These are phyloP conservation scores for Thamnophis elegans DNA, from an alignment of 2,797 vertebrate species.

Conservation along the genomic window DNA sequence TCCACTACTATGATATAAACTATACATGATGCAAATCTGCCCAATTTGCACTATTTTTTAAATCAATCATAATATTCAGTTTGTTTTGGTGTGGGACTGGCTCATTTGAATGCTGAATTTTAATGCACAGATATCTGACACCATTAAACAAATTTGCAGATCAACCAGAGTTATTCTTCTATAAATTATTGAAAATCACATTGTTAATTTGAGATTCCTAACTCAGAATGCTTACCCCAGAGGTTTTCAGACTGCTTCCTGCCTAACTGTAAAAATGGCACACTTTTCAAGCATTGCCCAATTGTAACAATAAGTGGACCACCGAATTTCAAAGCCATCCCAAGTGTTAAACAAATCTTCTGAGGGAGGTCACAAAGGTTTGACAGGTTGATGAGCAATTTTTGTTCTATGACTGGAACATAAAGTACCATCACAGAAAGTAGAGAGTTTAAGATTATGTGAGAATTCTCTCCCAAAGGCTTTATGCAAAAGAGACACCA, in stretches of 20 bases:
- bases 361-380: neutral
- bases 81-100: neutral
- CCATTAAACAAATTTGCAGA: neutral
- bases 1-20: neutral
- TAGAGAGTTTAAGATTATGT: neutral
- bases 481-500: neutral
- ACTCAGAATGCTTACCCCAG: neutral
- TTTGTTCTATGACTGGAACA: neutral
- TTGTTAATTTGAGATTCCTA: neutral
- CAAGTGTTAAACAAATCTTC: neutral
- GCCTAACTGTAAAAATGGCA: neutral
- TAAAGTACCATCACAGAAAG: neutral
- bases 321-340: neutral
- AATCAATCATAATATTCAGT: neutral
- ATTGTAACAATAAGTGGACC: neutral
- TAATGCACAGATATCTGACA: neutral
- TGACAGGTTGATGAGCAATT: neutral
- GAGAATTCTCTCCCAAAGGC: neutral
- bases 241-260: neutral
- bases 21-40: neutral
- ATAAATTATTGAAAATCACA: neutral
- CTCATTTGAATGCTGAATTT: neutral
- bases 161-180: neutral
- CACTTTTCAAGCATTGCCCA: neutral
- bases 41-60: neutral